These are phyloP conservation scores for Agapostemon virescens DNA, from an alignment of 2,888 invertebrate genomes.

Conservation along the genomic window DNA sequence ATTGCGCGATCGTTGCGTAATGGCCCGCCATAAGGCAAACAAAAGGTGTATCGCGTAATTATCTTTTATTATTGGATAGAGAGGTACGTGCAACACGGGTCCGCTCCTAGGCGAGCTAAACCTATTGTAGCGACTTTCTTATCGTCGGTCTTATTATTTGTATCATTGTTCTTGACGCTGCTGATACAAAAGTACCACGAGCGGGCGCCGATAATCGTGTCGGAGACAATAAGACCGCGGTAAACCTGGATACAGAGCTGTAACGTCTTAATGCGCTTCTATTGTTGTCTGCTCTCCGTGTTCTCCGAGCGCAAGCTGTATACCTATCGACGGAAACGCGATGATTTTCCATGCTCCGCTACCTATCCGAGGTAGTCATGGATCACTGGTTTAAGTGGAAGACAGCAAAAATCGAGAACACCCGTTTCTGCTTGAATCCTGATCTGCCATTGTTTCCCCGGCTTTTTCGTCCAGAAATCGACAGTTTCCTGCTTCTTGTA, in stretches of 20 bases:
- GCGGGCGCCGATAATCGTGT: slow-evolving; percentile 48
- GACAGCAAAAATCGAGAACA: background rate
- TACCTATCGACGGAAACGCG: slow-evolving; percentile 40
- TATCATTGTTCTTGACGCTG: slow-evolving; percentile 40
- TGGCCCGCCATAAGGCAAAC: slow-evolving; percentile 17
- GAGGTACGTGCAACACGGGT: background rate
- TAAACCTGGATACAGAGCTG: slow-evolving; percentile 29
- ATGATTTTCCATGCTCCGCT: slow-evolving; percentile 40
- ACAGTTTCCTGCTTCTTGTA: background rate
- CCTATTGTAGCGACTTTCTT: slow-evolving; percentile 34
- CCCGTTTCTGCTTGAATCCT: background rate
- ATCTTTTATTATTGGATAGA: slow-evolving; percentile 34
- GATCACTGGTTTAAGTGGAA: slow-evolving; percentile 50
- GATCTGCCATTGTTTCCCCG: background rate
- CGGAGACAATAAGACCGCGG: slow-evolving; percentile 57
- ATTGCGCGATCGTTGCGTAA: slow-evolving; percentile 24
- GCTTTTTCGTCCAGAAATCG: background rate
- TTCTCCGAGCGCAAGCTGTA: background rate
- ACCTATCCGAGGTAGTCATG: slow-evolving; percentile 34
- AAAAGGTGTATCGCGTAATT: slow-evolving; percentile 49
- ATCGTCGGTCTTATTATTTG: slow-evolving; percentile 47
- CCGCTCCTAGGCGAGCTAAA: background rate
- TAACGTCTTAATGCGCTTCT: slow-evolving; percentile 59
- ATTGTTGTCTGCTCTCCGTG: slow-evolving; percentile 43
- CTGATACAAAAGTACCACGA: slow-evolving; percentile 27